Evolutionary conservation across 2,797 vertebrate species (phyloP).

Genomic region (Sebastes reedi): DNA sequence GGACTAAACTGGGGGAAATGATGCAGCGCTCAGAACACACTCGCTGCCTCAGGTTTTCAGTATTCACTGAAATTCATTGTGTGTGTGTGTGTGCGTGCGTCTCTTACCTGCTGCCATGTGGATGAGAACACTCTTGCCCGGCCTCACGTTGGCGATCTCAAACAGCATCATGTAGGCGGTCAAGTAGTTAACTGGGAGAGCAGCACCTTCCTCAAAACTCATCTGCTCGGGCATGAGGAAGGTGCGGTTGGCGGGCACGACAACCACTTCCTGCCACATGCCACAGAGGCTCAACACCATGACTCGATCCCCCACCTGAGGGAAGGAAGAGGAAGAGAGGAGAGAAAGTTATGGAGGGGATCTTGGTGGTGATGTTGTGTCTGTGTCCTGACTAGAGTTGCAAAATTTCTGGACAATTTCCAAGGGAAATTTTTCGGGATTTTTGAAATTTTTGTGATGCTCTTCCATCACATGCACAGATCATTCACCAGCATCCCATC

Average conservation of each 20-base stretch:
- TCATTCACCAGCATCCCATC: too few relatives aligned
- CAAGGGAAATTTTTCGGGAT: too few relatives aligned
- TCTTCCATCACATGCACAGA: neutral
- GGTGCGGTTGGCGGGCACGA: slow-evolving; percentile 71
- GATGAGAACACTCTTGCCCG: slow-evolving; percentile 89
- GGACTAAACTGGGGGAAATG: too few relatives aligned
- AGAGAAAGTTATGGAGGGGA: neutral
- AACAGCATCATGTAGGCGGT: slow-evolving; percentile 93
- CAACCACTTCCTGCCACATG: slow-evolving; percentile 90
- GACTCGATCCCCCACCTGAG: slow-evolving; percentile 89
- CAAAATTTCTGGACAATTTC: too few relatives aligned
- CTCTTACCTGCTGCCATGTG: slow-evolving; percentile 93
- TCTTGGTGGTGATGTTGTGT: neutral
- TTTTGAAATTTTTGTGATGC: neutral
- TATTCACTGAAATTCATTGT: neutral
- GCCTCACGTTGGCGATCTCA: slow-evolving; percentile 88
- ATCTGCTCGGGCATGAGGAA: slow-evolving; percentile 89
- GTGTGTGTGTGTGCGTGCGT: too few relatives aligned
- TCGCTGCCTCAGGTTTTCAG: neutral
- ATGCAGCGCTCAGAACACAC: neutral
- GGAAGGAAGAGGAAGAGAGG: neutral
- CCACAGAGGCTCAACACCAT: slow-evolving; percentile 82
- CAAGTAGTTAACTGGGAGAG: slow-evolving; percentile 88
- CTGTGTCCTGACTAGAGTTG: too few relatives aligned
- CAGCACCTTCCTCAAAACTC: slow-evolving; percentile 92